Evolutionary conservation across 2,888 invertebrate species (phyloP).

Genomic region (Drosophila macrospina): DNA sequence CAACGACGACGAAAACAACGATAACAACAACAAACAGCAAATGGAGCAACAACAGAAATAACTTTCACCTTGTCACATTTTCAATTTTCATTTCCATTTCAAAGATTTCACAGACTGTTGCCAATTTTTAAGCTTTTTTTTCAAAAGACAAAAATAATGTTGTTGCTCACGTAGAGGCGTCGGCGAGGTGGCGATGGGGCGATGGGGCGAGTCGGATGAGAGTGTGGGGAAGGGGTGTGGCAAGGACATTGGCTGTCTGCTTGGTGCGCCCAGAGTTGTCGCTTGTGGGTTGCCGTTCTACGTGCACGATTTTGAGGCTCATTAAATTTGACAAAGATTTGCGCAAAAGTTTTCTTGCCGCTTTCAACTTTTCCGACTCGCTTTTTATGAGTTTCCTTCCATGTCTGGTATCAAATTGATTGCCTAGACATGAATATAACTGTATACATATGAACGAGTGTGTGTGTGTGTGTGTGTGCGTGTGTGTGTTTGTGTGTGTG

Average conservation of each 20-base stretch:
- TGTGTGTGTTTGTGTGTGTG: neutral
- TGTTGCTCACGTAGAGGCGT: too few relatives aligned
- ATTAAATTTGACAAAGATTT: conserved; percentile 80
- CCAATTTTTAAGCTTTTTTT: conserved; percentile 47
- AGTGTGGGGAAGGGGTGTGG: neutral
- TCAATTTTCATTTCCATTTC: conserved; percentile 72
- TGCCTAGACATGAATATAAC: conserved; percentile 49
- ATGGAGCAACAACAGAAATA: conserved; percentile 30
- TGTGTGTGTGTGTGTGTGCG: neutral
- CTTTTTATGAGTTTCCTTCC: conserved; percentile 63
- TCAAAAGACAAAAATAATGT: conserved; percentile 24
- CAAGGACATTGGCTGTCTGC: conserved; percentile 15
- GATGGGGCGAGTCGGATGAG: too few relatives aligned
- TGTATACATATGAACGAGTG: neutral
- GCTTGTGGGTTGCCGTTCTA: conserved; percentile 6
- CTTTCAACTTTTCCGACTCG: conserved; percentile 54
- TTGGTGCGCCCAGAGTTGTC: neutral
- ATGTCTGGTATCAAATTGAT: conserved; percentile 68
- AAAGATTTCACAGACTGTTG: conserved; percentile 69
- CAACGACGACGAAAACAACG: conserved; percentile 34
- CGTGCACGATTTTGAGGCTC: conserved; percentile 72
- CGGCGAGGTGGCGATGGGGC: neutral
- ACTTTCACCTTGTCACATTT: conserved; percentile 75
- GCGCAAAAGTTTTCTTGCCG: conserved; percentile 57
- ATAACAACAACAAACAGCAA: conserved; percentile 39